These are phyloP conservation scores for Capitulum mitella DNA, from an alignment of 2,888 invertebrate species.

Conservation along the genomic window DNA sequence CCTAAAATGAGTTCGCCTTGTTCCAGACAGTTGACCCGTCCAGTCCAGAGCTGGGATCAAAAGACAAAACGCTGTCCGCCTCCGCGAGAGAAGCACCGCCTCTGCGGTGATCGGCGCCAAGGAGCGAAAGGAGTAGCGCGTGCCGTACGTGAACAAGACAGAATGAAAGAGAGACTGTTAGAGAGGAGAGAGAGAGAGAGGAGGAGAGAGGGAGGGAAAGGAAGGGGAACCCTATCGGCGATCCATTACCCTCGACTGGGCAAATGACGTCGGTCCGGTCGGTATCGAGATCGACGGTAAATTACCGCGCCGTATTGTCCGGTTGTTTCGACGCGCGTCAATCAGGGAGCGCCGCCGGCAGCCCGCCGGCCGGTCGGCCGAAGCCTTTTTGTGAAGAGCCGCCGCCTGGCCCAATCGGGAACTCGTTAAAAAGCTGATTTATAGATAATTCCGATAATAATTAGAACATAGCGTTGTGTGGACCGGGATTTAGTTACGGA, in stretches of 20 bases:
- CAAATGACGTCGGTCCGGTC: background rate
- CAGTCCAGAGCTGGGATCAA: too few species aligned
- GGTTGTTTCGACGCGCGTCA: conserved; percentile 15
- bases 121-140: too few species aligned
- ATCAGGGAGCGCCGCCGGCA: background rate
- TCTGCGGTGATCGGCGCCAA: too few species aligned
- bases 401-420: background rate
- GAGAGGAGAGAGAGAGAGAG: background rate
- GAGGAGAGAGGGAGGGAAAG: background rate
- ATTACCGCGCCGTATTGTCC: conserved; percentile 25
- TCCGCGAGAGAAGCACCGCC: too few species aligned
- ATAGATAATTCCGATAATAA: conserved; percentile 16
- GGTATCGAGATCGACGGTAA: background rate
- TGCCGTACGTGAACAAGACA: too few species aligned
- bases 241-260: background rate
- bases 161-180: background rate
- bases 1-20: too few species aligned
- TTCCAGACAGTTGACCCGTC: too few species aligned
- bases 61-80: too few species aligned
- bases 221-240: background rate
- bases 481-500: background rate
- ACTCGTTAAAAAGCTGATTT: conserved; percentile 9
- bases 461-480: background rate
- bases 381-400: background rate
- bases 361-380: background rate